phyloP scores from a whole-genome alignment of 2,888 invertebrate genomes.

The Lydus trimaculatus region DNA sequence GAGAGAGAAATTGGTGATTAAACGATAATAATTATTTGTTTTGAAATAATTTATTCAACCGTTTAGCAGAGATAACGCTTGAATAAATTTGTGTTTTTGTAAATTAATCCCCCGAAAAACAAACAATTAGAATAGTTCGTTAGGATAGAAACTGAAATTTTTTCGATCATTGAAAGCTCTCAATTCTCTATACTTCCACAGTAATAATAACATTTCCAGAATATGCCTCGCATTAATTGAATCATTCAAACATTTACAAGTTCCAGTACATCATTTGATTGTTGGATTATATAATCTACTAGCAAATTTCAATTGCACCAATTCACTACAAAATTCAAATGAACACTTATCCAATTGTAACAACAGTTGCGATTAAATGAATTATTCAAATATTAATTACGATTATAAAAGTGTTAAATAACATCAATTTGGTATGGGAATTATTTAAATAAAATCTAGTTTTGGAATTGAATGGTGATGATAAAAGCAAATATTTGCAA shows the following conservation, averaged over 20 bases:
- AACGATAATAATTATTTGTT: not conserved
- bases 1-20: not conserved
- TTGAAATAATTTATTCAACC: not conserved
- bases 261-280: not conserved
- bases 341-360: not conserved
- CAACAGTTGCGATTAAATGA: not conserved
- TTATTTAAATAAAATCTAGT: not conserved
- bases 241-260: slow-evolving; percentile 5
- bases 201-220: not conserved
- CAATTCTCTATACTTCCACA: not conserved
- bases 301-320: slow-evolving; percentile 5
- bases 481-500: not conserved
- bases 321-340: not conserved
- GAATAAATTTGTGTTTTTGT: not conserved
- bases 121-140: not conserved
- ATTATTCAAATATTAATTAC: not conserved
- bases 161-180: not conserved
- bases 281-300: not conserved
- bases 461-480: too few species aligned
- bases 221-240: slow-evolving; percentile 3
- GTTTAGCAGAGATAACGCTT: not conserved
- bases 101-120: not conserved
- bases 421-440: too few species aligned
- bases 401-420: not conserved
- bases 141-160: not conserved